A percentile compares a stretch with the other conserved stretches of the same genome.
Evolutionary conservation across 2,888 invertebrate genomes (phyloP).

Genomic region (Blera fallax): DNA sequence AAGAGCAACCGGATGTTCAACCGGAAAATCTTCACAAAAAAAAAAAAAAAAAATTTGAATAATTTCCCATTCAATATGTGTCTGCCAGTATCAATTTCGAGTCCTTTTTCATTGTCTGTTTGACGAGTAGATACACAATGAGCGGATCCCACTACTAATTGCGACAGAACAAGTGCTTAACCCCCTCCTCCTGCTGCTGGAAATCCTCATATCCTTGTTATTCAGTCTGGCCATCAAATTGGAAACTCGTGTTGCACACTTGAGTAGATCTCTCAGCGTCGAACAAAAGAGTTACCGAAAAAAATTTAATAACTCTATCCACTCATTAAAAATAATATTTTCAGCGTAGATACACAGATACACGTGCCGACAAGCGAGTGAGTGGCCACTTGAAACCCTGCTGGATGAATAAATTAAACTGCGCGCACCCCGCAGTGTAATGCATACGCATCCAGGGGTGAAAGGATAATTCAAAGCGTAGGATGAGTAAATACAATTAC

Average conservation of each 20-base stretch:
- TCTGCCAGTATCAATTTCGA: constrained; percentile 52
- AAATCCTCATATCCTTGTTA: background rate
- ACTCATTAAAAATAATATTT: constrained; percentile 69
- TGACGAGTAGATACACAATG: constrained; percentile 26
- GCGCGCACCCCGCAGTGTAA: constrained; percentile 23
- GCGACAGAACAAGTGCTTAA: constrained; percentile 55
- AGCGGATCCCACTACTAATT: constrained; percentile 37
- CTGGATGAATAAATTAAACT: constrained; percentile 51
- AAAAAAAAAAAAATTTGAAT: constrained; percentile 49
- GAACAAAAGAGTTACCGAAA: constrained; percentile 9
- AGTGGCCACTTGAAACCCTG: constrained; percentile 54
- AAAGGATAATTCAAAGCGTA: constrained; percentile 53
- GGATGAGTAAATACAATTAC: constrained; percentile 55
- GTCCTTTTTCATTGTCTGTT: constrained; percentile 13
- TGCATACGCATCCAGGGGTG: constrained; percentile 50
- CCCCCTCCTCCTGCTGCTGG: background rate
- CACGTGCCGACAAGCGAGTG: constrained; percentile 44
- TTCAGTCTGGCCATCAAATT: constrained; percentile 62
- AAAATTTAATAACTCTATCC: constrained; percentile 60
- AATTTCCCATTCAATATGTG: constrained; percentile 17
- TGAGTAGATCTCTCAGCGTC: constrained; percentile 12
- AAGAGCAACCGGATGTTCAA: constrained; percentile 56
- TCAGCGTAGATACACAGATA: constrained; percentile 25
- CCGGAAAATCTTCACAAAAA: constrained; percentile 56
- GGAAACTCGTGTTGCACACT: constrained; percentile 68